A percentile compares a stretch with the other conserved stretches of the same genome.
Conservation (phyloP, 2,113 vertebrate species). For the Rhipidura dahli region DNA sequence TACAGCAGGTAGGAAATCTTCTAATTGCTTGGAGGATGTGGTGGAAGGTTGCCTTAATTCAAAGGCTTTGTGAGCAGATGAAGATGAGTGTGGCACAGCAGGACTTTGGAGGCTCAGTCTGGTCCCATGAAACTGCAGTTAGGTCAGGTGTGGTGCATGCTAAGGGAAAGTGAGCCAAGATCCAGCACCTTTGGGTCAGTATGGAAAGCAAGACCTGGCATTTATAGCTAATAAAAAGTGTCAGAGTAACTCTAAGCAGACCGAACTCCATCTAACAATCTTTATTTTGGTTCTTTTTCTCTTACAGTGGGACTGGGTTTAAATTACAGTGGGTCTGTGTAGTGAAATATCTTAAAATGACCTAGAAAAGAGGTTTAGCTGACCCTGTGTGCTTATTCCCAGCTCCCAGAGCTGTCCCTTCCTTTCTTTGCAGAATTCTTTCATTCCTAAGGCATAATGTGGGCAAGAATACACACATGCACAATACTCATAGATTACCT, state of each 20-base stretch:
- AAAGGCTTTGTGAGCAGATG: neutral
- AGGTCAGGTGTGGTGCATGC: neutral
- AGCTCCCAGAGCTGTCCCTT: slow-evolving; percentile 4
- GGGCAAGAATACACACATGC: neutral
- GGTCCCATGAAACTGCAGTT: neutral
- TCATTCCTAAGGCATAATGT: neutral
- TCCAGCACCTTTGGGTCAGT: neutral
- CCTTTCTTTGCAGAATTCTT: slow-evolving; percentile 6
- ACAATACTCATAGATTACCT: rapidly evolving
- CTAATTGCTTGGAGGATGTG: neutral
- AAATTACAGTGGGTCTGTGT: neutral
- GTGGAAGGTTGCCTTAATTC: neutral
- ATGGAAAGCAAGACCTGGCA: neutral
- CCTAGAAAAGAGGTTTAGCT: slow-evolving; percentile 1
- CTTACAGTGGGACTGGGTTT: neutral
- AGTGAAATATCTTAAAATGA: neutral
- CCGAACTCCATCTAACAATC: neutral
- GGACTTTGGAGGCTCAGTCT: neutral
- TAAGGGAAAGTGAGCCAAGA: neutral
- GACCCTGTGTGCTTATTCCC: neutral
- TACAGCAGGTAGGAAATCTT: neutral
- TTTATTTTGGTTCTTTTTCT: neutral
- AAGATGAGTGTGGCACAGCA: neutral
- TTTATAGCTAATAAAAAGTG: neutral
- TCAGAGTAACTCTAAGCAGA: neutral